These are phyloP conservation scores for Denticeps clupeoides DNA, from an alignment of 2,797 vertebrate species.

Conservation along the genomic window DNA sequence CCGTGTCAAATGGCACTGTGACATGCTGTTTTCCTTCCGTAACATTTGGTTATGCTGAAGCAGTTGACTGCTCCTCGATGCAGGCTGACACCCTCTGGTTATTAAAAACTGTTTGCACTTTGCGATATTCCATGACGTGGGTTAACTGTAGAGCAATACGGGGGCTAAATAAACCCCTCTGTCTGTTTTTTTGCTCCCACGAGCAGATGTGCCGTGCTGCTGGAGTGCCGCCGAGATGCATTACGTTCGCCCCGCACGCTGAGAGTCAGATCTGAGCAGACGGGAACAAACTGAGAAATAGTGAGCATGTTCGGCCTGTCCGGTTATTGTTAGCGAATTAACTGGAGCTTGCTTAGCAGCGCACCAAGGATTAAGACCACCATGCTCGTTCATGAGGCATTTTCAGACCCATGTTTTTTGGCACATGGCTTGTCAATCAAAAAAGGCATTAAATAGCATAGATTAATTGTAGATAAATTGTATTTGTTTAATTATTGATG, in stretches of 20 bases:
- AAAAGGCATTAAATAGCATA: no score
- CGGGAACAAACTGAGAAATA: no score
- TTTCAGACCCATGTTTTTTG: no score
- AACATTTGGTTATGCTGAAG: conserved; percentile 67
- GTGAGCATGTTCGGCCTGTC: no score
- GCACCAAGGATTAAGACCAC: no score
- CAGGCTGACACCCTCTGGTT: conserved; percentile 60
- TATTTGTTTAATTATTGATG: no score
- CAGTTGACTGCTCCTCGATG: conserved; percentile 55
- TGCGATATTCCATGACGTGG: conserved; percentile 62
- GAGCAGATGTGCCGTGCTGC: conserved; percentile 36
- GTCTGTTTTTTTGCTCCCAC: conserved; percentile 45
- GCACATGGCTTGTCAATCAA: no score
- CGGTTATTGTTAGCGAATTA: no score
- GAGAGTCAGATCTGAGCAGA: conserved; percentile 35
- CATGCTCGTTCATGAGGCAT: no score
- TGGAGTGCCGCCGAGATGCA: conserved; percentile 32
- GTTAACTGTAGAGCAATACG: conserved; percentile 69
- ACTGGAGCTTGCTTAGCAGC: no score
- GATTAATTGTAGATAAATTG: no score
- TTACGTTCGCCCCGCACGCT: conserved; percentile 24
- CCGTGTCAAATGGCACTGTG: conserved; percentile 62
- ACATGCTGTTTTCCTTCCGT: conserved; percentile 65
- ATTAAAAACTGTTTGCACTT: conserved; percentile 57
- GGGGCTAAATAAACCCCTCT: conserved; percentile 65